Percentiles rank a stretch among this genome's conserved stretches.
Conservation (phyloP, 2,113 vertebrate genomes). For the Peromyscus polionotus region DNA sequence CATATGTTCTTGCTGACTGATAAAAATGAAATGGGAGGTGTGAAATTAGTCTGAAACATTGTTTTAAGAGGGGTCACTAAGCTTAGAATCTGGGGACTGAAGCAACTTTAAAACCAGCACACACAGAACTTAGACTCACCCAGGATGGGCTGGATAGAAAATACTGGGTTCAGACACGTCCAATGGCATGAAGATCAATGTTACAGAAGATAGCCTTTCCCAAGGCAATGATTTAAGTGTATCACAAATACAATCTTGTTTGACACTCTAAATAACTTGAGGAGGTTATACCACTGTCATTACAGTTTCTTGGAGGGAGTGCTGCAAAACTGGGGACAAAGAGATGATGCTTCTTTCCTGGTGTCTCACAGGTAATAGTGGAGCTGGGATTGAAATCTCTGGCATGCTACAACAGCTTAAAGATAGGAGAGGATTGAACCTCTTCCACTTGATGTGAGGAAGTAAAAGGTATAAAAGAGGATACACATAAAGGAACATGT, state of each 20-base stretch:
- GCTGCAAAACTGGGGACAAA: not conserved
- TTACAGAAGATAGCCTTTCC: not conserved
- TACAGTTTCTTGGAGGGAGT: not conserved
- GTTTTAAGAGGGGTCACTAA: not conserved
- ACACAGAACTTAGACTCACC: not conserved
- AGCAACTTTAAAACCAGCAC: not conserved
- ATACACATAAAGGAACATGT: not conserved
- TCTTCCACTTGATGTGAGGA: not conserved
- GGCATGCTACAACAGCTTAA: not conserved
- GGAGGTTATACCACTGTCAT: not conserved
- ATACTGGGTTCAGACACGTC: not conserved
- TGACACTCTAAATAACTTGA: not conserved
- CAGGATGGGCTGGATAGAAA: not conserved
- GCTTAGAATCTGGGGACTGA: not conserved
- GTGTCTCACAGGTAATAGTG: not conserved
- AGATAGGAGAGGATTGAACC: not conserved
- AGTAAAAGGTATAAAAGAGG: not conserved
- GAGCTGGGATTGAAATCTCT: not conserved
- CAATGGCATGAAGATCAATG: not conserved
- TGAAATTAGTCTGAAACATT: not conserved
- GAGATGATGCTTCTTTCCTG: not conserved
- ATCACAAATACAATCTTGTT: not conserved
- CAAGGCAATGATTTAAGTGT: not conserved
- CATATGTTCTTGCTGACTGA: not conserved
- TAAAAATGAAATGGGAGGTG: not conserved